These are phyloP conservation scores for Maccullochella peelii DNA, from an alignment of 2,113 vertebrate species.

Conservation along the genomic window DNA sequence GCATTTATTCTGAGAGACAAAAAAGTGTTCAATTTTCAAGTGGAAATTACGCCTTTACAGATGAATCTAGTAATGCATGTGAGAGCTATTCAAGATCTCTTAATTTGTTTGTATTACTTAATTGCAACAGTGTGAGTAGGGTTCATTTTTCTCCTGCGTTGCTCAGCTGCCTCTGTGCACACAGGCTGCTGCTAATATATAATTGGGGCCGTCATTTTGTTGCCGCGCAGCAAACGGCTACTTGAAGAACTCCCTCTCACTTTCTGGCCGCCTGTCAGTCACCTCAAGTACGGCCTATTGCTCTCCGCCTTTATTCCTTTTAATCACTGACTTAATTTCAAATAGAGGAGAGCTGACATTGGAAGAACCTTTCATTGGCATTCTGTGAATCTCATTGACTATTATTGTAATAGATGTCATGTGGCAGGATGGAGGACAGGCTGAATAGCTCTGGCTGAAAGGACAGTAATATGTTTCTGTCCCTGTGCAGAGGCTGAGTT, in stretches of 20 bases:
- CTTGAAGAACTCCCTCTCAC: conserved; percentile 52
- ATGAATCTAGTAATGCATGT: not conserved
- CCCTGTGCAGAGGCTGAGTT: conserved; percentile 36
- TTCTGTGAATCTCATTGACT: conserved; percentile 52
- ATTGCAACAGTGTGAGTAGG: not conserved
- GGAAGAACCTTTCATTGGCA: conserved; percentile 47
- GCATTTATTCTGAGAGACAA: not conserved
- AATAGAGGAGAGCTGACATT: conserved; percentile 51
- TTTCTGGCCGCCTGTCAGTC: conserved; percentile 32
- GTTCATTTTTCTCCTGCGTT: conserved; percentile 28
- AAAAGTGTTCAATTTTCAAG: not conserved
- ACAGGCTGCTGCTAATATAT: conserved; percentile 18
- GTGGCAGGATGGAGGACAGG: conserved; percentile 53
- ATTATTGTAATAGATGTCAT: conserved; percentile 70
- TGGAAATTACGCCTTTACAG: conserved; percentile 34
- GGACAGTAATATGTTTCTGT: conserved; percentile 62
- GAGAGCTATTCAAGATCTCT: conserved; percentile 19
- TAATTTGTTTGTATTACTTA: conserved; percentile 38
- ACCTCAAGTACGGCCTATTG: conserved; percentile 38
- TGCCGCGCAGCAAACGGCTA: conserved; percentile 39
- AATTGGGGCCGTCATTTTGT: conserved; percentile 47
- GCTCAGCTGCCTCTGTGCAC: conserved; percentile 42
- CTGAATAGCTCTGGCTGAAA: conserved; percentile 48
- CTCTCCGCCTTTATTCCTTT: conserved; percentile 55
- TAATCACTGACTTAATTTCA: conserved; percentile 64